These are phyloP conservation scores for Pristionchus maxplancki DNA, from an alignment of 2,888 invertebrate species.

Conservation along the genomic window DNA sequence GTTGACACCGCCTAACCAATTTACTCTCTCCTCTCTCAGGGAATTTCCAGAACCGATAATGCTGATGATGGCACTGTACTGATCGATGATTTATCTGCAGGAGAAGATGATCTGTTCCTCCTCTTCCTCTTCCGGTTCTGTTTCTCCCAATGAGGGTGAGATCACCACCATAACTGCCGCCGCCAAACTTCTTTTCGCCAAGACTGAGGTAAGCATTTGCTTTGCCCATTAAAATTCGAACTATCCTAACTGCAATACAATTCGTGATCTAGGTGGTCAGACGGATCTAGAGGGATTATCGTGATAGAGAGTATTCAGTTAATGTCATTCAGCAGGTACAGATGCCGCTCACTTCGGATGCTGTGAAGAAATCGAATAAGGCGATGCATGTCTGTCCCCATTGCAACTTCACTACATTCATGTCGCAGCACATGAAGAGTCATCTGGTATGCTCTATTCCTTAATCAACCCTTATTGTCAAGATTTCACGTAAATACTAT, in stretches of 20 bases:
- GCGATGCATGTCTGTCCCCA: conserved; percentile 75
- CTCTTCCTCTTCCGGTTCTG: conserved; percentile 45
- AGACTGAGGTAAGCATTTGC: neutral
- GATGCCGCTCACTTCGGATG: conserved; percentile 13
- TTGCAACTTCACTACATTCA: conserved; percentile 76
- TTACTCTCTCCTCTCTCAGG: no score
- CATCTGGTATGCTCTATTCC: conserved; percentile 68
- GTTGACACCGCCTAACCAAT: no score
- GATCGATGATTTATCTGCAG: conserved; percentile 5
- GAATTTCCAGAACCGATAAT: no score
- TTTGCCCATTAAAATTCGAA: no score
- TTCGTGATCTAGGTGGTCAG: no score
- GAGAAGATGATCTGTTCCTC: conserved; percentile 51
- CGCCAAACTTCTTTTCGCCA: neutral
- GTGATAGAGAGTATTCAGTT: no score
- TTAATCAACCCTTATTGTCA: neutral
- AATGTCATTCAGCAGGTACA: neutral
- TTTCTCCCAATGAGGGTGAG: conserved; percentile 51
- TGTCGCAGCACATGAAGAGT: conserved; percentile 77
- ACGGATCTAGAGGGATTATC: no score
- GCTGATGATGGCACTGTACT: no score
- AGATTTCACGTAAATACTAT: no score
- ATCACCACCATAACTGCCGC: conserved; percentile 43
- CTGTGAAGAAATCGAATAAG: conserved; percentile 54
- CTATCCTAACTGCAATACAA: neutral